Conservation (phyloP, 2,888 invertebrate genomes). For the Drosophila acutilabella region DNA sequence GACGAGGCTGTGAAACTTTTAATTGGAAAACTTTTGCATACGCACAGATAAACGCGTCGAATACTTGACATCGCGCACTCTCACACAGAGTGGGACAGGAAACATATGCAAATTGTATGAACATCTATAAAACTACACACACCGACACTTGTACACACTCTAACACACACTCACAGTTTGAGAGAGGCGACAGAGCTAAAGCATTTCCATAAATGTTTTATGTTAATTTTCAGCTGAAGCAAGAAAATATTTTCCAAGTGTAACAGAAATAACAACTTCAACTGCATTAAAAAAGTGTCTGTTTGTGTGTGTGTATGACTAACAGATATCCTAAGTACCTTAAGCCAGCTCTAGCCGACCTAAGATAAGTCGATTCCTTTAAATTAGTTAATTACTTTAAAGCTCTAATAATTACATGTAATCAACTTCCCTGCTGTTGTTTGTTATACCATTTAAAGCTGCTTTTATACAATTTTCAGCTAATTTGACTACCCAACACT, state of each 20-base stretch:
- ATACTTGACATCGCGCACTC: constrained; percentile 46
- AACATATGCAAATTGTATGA: constrained; percentile 49
- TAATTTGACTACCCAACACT: too few species aligned
- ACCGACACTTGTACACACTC: constrained; percentile 4
- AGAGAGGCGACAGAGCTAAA: constrained; percentile 49
- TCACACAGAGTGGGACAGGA: constrained; percentile 1
- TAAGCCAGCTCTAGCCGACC: too few species aligned
- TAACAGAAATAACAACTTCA: constrained; percentile 19
- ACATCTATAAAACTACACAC: constrained; percentile 44
- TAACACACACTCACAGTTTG: constrained; percentile 21
- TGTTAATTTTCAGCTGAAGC: constrained; percentile 60
- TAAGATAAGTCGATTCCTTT: too few species aligned
- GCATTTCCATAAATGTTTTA: constrained; percentile 67
- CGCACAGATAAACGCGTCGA: constrained; percentile 69
- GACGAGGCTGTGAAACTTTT: constrained; percentile 59
- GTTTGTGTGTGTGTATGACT: not conserved
- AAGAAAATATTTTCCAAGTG: constrained; percentile 31
- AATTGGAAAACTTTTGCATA: constrained; percentile 75
- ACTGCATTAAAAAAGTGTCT: too few species aligned
- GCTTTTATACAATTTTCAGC: too few species aligned
- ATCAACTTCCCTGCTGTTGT: too few species aligned
- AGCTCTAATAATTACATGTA: too few species aligned
- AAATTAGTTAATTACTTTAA: too few species aligned
- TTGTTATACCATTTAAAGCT: too few species aligned
- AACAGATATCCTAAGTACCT: not conserved